A percentile compares a stretch with the other conserved stretches of the same genome.
These are phyloP conservation scores for Calameuta filiformis DNA, from an alignment of 2,888 invertebrate species.

Conservation along the genomic window DNA sequence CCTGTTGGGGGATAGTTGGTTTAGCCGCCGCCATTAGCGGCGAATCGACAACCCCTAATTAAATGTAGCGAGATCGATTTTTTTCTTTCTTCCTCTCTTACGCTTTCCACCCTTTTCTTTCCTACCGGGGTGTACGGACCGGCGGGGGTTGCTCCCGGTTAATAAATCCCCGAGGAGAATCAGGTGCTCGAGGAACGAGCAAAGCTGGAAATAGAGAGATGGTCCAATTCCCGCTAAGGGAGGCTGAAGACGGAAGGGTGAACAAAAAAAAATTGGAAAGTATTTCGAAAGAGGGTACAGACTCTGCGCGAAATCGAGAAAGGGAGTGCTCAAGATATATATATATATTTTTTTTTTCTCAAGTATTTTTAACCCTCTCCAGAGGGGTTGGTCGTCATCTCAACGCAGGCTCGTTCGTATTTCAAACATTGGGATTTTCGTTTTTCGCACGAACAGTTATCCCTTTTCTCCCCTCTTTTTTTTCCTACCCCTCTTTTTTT, in stretches of 20 bases:
- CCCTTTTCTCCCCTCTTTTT: background rate
- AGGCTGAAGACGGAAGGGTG: background rate
- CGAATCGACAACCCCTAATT: background rate
- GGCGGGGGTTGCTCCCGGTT: slow-evolving; percentile 7
- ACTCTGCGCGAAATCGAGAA: background rate
- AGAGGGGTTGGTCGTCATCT: background rate
- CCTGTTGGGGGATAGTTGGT: background rate
- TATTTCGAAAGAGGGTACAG: background rate
- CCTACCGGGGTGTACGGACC: slow-evolving; percentile 8
- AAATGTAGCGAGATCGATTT: background rate
- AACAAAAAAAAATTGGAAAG: background rate
- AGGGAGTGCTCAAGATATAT: background rate
- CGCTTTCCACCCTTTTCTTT: too few species aligned
- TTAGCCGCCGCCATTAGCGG: background rate
- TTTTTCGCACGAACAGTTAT: background rate
- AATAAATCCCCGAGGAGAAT: slow-evolving; percentile 7
- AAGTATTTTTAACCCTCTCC: background rate
- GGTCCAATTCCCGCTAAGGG: background rate
- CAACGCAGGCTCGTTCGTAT: background rate
- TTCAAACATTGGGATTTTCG: background rate
- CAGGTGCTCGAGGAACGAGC: background rate
- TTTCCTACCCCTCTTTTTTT: background rate
- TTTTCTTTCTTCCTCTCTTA: background rate
- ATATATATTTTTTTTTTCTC: background rate
- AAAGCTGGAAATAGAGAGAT: background rate